Base-by-base conservation (phyloP, 2,797 vertebrate genomes). In the Caiman crocodilus region DNA sequence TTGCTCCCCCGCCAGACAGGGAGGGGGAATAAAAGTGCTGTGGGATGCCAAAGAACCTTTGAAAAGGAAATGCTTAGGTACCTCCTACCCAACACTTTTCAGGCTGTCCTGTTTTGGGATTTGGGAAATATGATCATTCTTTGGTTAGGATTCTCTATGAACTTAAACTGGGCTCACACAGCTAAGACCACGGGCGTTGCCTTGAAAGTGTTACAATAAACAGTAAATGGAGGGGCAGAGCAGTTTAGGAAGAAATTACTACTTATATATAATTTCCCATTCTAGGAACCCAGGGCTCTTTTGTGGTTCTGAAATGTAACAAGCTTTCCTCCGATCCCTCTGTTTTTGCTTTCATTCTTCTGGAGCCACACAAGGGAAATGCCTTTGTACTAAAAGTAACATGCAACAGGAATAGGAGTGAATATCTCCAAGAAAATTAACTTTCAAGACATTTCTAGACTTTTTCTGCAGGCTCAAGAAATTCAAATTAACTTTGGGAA, bases 131-230 rank as follows among this genome's bases (percentile, higher is more conserved):
- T 50, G 10, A 50, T 50, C 42, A 11, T 10, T 50, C 42, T 50
- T 9, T 50, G 42, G 42, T 50, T 50, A 50, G 0, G 77, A 56
- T 85, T 88, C 75, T 80, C 14, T 0, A 1, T 50, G 0, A 11
- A 0, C 86, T 89, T 63, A 64, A 67, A 64, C 0, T 2, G 76
- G 76, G 71, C 63, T 23, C 78, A 87, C 0, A 0, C 5, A 5
- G 57, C 63, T 55, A 8, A 0, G 0, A 78, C 55, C 73, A 8
- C 1, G 1, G 59, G 20, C 50, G 0, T 57, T 80, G n/a, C 5
- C 76, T 82, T 87, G 74, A 17, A 90, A 25, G 69, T 56, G 5
- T 10, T 20, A n/a, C 28, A 67, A 84, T 16, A 58, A 55, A n/a
- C 30, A 65, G 67, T 35, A 61, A 93, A 65, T 10, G n/a, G 88